A percentile compares a stretch with the other conserved stretches of the same genome.
Evolutionary conservation across 2,113 vertebrate genomes (phyloP).

Genomic region (Pao palembangensis): DNA sequence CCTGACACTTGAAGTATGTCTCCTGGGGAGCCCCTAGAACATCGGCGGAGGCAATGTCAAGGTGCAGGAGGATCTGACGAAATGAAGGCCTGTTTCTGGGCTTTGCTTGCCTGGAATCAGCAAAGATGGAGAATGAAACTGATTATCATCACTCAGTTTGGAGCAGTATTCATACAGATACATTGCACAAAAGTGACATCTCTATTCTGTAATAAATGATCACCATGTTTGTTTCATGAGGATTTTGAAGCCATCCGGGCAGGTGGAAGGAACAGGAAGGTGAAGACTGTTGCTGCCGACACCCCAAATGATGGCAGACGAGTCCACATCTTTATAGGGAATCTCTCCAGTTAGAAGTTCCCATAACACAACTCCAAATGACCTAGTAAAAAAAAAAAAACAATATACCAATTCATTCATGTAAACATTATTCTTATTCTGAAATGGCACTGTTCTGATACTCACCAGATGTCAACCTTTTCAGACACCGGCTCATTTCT

Average conservation of each 20-base stretch:
- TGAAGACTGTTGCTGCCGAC: constrained; percentile 98
- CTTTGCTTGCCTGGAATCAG: constrained; percentile 87
- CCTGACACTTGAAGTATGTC: constrained; percentile 99
- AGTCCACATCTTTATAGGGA: constrained; percentile 98
- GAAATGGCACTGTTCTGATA: background rate
- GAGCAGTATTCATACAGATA: background rate
- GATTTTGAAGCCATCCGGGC: constrained; percentile 98
- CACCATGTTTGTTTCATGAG: constrained; percentile 99
- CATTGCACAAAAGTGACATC: background rate
- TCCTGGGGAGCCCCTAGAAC: constrained; percentile 94
- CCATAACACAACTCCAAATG: constrained; percentile 96
- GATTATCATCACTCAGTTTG: background rate
- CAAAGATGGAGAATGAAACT: background rate
- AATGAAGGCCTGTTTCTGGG: constrained; percentile 96
- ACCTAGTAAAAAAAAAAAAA: constrained; percentile 73
- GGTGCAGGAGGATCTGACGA: constrained; percentile 93
- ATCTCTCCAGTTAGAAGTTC: constrained; percentile 96
- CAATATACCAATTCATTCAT: background rate
- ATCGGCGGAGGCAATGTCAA: constrained; percentile 93
- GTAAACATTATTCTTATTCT: background rate
- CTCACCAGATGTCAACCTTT: constrained; percentile 96
- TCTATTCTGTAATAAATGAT: constrained; percentile 40
- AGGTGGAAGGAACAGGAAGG: constrained; percentile 96
- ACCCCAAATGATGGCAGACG: constrained; percentile 98
- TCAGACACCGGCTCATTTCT: constrained; percentile 97